These are phyloP conservation scores for Hybognathus amarus DNA, from an alignment of 2,797 vertebrate species.

Conservation along the genomic window DNA sequence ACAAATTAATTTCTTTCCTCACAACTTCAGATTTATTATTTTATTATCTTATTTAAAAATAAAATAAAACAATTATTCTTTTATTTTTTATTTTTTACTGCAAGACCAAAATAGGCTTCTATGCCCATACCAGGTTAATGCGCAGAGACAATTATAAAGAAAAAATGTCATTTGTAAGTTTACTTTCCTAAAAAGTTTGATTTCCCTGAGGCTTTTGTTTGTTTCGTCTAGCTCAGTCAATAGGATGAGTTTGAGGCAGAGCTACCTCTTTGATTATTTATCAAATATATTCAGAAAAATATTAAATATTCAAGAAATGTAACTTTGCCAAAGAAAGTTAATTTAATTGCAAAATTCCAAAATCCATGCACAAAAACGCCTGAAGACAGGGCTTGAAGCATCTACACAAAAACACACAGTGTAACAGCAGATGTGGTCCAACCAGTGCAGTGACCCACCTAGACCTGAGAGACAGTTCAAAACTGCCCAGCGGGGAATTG, in stretches of 20 bases:
- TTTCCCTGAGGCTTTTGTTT: background rate
- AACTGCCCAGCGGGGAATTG: constrained; percentile 2
- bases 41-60: background rate
- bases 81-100: background rate
- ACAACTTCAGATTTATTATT: background rate
- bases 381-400: constrained; percentile 17
- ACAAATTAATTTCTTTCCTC: background rate
- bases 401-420: constrained; percentile 15
- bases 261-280: background rate
- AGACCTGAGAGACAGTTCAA: constrained; percentile 28
- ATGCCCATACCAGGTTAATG: background rate
- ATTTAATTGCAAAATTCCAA: background rate
- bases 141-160: background rate
- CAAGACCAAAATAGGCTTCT: background rate
- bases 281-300: background rate
- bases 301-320: background rate
- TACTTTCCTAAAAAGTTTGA: background rate
- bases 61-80: background rate
- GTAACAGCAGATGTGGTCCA: background rate
- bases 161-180: background rate
- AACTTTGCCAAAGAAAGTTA: background rate
- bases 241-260: background rate
- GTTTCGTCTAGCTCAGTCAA: background rate
- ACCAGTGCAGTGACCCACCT: constrained; percentile 5
- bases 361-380: constrained; percentile 37